Evolutionary conservation across 2,797 vertebrate species (phyloP).

Genomic region (Hapalemur alaotrensis): DNA sequence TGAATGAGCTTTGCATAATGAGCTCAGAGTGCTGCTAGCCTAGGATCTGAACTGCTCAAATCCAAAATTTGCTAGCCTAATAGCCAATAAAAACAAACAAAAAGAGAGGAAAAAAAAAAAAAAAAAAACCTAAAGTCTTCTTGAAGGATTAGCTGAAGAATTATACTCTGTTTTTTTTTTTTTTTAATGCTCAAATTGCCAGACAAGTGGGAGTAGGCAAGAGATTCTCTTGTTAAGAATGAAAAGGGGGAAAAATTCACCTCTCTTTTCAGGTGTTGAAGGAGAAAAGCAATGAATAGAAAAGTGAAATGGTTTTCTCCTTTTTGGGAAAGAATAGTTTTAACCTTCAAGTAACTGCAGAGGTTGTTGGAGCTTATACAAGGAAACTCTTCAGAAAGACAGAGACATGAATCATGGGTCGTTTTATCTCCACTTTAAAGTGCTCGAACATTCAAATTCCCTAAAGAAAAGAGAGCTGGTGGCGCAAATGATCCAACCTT

Average conservation of each 20-base stretch:
- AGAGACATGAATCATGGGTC: constrained; percentile 67
- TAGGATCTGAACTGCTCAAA: constrained; percentile 74
- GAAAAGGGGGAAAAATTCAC: neutral
- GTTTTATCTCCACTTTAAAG: constrained; percentile 78
- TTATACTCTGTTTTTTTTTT: constrained; percentile 31
- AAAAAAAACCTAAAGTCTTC: neutral
- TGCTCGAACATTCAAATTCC: constrained; percentile 71
- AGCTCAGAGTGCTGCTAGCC: constrained; percentile 69
- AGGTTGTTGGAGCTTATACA: constrained; percentile 76
- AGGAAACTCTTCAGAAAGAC: constrained; percentile 73
- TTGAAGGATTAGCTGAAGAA: constrained; percentile 75
- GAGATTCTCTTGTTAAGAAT: constrained; percentile 58
- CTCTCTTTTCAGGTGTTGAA: constrained; percentile 68
- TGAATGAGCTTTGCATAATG: constrained; percentile 82
- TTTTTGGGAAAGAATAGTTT: constrained; percentile 75
- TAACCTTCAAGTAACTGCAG: constrained; percentile 79
- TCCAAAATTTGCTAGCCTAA: constrained; percentile 74
- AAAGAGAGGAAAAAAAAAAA: neutral
- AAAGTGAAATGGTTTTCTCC: constrained; percentile 73
- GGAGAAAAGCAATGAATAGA: constrained; percentile 72
- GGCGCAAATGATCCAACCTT: constrained; percentile 55
- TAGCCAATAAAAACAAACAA: neutral
- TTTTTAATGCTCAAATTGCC: constrained; percentile 24
- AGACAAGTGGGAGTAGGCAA: constrained; percentile 72
- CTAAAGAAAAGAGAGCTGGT: constrained; percentile 65